Evolutionary conservation across 1,140 invertebrate genomes (phyloP).

Genomic region (Drosophila erecta): DNA sequence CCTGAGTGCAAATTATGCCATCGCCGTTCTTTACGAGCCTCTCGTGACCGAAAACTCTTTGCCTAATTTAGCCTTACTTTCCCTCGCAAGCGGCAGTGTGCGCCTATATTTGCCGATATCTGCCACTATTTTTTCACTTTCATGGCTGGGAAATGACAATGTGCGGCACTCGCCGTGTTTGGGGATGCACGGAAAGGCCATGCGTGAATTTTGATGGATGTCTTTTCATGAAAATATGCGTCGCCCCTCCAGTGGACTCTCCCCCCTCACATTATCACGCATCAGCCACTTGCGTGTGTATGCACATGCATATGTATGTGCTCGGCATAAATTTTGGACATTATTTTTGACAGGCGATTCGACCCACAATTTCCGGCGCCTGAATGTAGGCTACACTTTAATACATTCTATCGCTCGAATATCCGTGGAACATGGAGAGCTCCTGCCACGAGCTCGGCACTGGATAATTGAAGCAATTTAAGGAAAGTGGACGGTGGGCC

Average conservation of each 20-base stretch:
- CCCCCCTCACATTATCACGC: no score
- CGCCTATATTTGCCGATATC: slow-evolving; percentile 41
- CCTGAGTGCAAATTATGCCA: slow-evolving; percentile 69
- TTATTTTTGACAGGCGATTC: no score
- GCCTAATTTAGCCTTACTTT: slow-evolving; percentile 38
- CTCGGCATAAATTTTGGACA: no score
- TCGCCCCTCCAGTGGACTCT: background rate
- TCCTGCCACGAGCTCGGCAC: no score
- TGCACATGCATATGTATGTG: no score
- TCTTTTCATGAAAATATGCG: slow-evolving; percentile 74
- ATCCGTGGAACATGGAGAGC: no score
- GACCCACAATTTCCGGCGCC: no score
- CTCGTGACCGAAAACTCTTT: slow-evolving; percentile 79
- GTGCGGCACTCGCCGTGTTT: slow-evolving; percentile 32
- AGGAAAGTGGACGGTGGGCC: no score
- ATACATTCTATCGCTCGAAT: no score
- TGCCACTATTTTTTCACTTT: slow-evolving; percentile 23
- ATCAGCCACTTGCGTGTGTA: no score
- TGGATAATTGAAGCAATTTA: no score
- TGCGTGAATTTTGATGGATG: slow-evolving; percentile 79
- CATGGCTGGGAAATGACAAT: slow-evolving; percentile 59
- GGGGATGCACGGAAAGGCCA: slow-evolving; percentile 60
- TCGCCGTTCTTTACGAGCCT: slow-evolving; percentile 71
- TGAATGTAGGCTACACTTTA: no score
- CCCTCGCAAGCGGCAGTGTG: background rate